A percentile compares a stretch with the other conserved stretches of the same genome.
Conservation (phyloP, 2,888 invertebrate genomes). For the Drosophila prostipennis region DNA sequence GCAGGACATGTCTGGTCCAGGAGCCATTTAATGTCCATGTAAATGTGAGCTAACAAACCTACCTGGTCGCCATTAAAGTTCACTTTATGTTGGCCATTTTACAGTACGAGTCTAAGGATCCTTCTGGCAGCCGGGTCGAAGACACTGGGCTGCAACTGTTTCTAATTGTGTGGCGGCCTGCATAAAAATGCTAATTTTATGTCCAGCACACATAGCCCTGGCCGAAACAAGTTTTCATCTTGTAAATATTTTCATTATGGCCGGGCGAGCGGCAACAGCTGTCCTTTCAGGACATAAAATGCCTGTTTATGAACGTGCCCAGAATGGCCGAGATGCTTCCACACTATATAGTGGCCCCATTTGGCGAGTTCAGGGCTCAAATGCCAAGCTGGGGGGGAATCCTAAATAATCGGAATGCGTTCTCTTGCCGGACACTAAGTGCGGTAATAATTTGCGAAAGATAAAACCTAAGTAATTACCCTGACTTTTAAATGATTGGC, state of each 20-base stretch:
- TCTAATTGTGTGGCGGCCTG: conserved; percentile 59
- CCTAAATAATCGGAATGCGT: conserved; percentile 33
- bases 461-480: conserved; percentile 22
- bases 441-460: conserved; percentile 34
- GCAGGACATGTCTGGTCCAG: conserved; percentile 44
- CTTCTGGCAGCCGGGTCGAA: conserved; percentile 2
- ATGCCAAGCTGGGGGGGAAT: conserved; percentile 14
- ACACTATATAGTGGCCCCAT: conserved; percentile 4
- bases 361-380: conserved; percentile 31
- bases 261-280: conserved; percentile 52
- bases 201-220: conserved; percentile 39
- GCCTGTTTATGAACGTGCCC: conserved; percentile 66
- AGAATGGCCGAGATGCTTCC: conserved; percentile 46
- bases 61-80: conserved; percentile 69
- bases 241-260: conserved; percentile 53
- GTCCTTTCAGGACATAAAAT: conserved; percentile 60
- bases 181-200: conserved; percentile 80
- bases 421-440: conserved; percentile 20
- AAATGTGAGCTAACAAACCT: conserved; percentile 59
- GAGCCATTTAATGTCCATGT: conserved; percentile 74
- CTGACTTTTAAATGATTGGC: conserved; percentile 5
- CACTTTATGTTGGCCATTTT: conserved; percentile 68
- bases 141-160: conserved; percentile 33
- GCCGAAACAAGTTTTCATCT: conserved; percentile 48
- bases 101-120: conserved; percentile 16